phyloP scores from a whole-genome alignment of 1,140 invertebrate genomes.

The Hestina assimilis region DNA sequence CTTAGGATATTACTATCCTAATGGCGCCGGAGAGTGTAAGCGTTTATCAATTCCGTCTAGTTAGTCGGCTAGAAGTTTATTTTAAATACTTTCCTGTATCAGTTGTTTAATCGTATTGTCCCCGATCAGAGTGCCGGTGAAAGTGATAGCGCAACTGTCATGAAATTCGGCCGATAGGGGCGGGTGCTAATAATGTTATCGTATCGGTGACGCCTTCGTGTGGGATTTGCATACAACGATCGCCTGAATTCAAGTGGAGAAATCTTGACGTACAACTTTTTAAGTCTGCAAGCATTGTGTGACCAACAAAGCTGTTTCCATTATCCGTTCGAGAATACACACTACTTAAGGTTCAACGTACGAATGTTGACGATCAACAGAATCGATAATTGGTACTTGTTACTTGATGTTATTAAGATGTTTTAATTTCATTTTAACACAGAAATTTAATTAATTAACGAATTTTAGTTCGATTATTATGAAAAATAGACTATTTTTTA shows the following conservation, averaged over 20 bases:
- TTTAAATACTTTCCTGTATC: not conserved
- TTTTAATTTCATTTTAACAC: not conserved
- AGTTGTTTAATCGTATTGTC: conserved; percentile 15
- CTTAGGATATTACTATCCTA: no score
- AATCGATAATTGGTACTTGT: conserved; percentile 31
- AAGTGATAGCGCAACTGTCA: conserved; percentile 36
- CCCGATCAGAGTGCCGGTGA: conserved; percentile 35
- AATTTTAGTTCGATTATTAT: not conserved
- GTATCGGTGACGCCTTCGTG: conserved; percentile 43
- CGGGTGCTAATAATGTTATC: conserved; percentile 44
- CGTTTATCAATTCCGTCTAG: no score
- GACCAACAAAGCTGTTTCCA: conserved; percentile 32
- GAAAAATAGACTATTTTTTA: no score
- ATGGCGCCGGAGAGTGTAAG: no score
- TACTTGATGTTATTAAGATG: conserved; percentile 22
- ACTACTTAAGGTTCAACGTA: conserved; percentile 32
- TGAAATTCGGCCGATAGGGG: conserved; percentile 42
- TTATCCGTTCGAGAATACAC: conserved; percentile 32
- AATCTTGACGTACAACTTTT: conserved; percentile 42
- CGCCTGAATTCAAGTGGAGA: conserved; percentile 45
- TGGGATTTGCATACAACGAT: conserved; percentile 54
- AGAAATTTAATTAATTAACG: not conserved
- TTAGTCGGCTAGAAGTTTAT: no score
- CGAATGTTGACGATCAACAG: conserved; percentile 19
- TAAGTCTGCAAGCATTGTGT: conserved; percentile 34